phyloP scores from a whole-genome alignment of 2,888 invertebrate genomes.

The Ecliptopera silaceata region DNA sequence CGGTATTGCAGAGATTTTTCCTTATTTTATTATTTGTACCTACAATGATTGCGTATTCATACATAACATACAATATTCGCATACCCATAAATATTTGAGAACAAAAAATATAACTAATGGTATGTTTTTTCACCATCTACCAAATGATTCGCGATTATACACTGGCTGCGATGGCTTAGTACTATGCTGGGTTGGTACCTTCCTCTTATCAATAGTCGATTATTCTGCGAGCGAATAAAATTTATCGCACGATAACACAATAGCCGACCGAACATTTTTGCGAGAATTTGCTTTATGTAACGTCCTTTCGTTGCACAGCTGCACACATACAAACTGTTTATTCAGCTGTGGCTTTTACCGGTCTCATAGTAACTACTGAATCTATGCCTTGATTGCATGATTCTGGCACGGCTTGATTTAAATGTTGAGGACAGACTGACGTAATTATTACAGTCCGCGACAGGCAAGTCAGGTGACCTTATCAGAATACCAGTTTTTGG shows the following conservation, averaged over 20 bases:
- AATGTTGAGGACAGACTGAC: constrained; percentile 48
- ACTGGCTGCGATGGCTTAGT: neutral
- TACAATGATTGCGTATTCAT: too few relatives aligned
- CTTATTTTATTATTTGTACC: neutral
- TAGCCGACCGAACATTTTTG: constrained; percentile 43
- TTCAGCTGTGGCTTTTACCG: neutral
- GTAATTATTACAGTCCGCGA: constrained; percentile 24
- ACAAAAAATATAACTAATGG: too few relatives aligned
- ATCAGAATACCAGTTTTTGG: constrained; percentile 19
- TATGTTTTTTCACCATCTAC: too few relatives aligned
- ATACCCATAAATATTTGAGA: too few relatives aligned
- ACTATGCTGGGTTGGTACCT: neutral
- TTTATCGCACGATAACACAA: constrained; percentile 64
- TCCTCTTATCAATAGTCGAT: constrained; percentile 56
- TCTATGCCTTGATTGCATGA: constrained; percentile 39
- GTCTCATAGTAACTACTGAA: constrained; percentile 7
- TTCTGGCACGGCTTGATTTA: constrained; percentile 41
- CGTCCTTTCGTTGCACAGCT: constrained; percentile 39
- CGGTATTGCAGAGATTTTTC: too few relatives aligned
- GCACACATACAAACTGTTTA: neutral
- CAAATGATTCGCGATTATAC: too few relatives aligned
- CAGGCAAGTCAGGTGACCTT: constrained; percentile 23
- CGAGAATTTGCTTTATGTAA: constrained; percentile 51
- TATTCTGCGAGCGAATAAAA: constrained; percentile 65
- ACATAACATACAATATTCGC: too few relatives aligned